Conservation (phyloP, 2,888 invertebrate genomes). For the Spilosoma lubricipeda region DNA sequence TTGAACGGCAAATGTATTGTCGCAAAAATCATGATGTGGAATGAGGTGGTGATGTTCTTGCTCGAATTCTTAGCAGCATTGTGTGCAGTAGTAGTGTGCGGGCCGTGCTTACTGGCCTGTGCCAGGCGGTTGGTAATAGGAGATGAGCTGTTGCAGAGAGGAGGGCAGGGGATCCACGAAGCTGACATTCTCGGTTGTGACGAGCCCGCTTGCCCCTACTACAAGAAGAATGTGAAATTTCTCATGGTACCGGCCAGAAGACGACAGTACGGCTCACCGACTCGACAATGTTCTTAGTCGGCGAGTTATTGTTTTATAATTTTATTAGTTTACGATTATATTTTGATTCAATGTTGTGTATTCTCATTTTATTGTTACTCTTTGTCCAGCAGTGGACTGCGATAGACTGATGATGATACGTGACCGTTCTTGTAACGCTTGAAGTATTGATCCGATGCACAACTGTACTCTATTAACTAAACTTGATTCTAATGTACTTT, state of each 20-base stretch:
- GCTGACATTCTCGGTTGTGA: conserved; percentile 78
- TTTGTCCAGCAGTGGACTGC: too few relatives aligned
- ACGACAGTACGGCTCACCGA: conserved; percentile 66
- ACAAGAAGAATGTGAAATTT: conserved; percentile 76
- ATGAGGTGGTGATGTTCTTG: conserved; percentile 73
- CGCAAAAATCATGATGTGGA: conserved; percentile 61
- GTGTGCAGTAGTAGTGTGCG: conserved; percentile 79
- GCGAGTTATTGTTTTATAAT: conserved; percentile 24
- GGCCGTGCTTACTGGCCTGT: conserved; percentile 76
- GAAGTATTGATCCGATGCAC: not conserved
- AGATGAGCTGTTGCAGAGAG: conserved; percentile 68
- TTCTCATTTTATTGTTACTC: conserved; percentile 19
- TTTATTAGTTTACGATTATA: conserved; percentile 36
- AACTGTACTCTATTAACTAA: not conserved
- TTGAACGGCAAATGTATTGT: conserved; percentile 30
- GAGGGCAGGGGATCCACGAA: conserved; percentile 61
- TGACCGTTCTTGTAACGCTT: not conserved
- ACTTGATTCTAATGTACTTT: conserved; percentile 6
- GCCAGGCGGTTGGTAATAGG: conserved; percentile 72
- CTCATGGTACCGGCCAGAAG: conserved; percentile 76
- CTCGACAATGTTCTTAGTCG: conserved; percentile 52
- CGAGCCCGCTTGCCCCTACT: conserved; percentile 80
- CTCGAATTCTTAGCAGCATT: conserved; percentile 75
- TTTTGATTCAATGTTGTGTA: conserved; percentile 5
- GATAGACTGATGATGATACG: too few relatives aligned